Evolutionary conservation across 2,113 vertebrate species (phyloP).

Genomic region (Apteryx mantelli): DNA sequence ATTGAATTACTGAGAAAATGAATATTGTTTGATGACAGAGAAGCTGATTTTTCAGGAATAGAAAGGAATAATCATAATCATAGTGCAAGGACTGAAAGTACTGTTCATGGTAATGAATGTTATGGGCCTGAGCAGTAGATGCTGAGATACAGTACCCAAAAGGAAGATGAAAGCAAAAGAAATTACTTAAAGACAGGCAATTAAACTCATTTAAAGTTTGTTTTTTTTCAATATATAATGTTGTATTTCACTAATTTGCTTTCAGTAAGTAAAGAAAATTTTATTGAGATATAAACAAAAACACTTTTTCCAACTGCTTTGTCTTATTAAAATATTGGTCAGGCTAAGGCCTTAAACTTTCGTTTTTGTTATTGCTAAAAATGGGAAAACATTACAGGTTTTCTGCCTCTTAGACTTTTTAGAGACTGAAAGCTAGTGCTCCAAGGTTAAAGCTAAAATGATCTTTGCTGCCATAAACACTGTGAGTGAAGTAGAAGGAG

Average conservation of each 20-base stretch:
- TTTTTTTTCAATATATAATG: background rate
- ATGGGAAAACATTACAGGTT: background rate
- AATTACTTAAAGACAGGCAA: background rate
- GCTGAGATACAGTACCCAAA: background rate
- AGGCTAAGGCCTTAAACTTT: background rate
- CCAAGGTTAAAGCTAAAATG: background rate
- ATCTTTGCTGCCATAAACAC: background rate
- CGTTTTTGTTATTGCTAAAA: background rate
- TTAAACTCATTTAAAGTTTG: background rate
- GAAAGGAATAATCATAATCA: slow-evolving; percentile 2
- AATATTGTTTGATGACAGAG: background rate
- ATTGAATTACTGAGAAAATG: background rate
- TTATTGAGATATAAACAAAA: background rate
- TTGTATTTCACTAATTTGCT: background rate
- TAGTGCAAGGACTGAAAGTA: background rate
- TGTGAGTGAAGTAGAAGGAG: background rate
- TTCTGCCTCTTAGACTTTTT: background rate
- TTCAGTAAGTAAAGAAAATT: background rate
- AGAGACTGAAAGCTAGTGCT: background rate
- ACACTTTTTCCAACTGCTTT: background rate
- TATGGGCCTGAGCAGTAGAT: background rate
- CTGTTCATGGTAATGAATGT: background rate
- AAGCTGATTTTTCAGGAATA: background rate
- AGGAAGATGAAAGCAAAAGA: background rate
- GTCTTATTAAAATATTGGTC: background rate